A percentile compares a stretch with the other conserved stretches of the same genome.
These are phyloP conservation scores for Gymnocheta viridis DNA, from an alignment of 2,888 invertebrate species.

Conservation along the genomic window DNA sequence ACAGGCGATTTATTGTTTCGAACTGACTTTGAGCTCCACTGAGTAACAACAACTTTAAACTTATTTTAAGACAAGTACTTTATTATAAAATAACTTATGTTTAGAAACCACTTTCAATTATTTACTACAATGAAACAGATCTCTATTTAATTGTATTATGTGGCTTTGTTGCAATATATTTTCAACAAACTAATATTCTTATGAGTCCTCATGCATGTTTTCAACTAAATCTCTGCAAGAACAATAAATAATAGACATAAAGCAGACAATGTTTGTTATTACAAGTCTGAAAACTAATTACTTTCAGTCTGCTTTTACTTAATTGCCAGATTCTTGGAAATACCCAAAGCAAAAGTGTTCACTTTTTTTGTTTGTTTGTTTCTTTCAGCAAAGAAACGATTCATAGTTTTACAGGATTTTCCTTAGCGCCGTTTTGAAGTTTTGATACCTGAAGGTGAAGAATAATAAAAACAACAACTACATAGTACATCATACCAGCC, in stretches of 20 bases:
- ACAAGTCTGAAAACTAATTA: slow-evolving; percentile 76
- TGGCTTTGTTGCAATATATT: background rate
- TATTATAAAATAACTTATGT: background rate
- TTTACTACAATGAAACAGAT: background rate
- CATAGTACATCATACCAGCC: too few species aligned
- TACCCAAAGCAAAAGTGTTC: slow-evolving; percentile 20
- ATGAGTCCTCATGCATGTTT: slow-evolving; percentile 1
- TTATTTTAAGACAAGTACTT: background rate
- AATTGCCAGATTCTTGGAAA: slow-evolving; percentile 73
- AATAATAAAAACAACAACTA: slow-evolving; percentile 10
- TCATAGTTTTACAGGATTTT: slow-evolving; percentile 63
- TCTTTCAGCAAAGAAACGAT: slow-evolving; percentile 24
- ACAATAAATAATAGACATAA: slow-evolving; percentile 42
- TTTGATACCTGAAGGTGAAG: slow-evolving; percentile 54
- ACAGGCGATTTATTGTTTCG: background rate
- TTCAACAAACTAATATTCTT: slow-evolving; percentile 13
- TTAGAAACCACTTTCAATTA: background rate
- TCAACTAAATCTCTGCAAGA: background rate
- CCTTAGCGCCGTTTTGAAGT: slow-evolving; percentile 51
- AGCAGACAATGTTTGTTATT: slow-evolving; percentile 70
- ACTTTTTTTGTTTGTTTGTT: background rate
- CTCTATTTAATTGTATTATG: slow-evolving; percentile 13
- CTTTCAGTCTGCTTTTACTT: slow-evolving; percentile 76
- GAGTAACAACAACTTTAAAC: background rate
- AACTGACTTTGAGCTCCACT: background rate